These are phyloP conservation scores for Lates japonicus DNA, from an alignment of 2,797 vertebrate genomes.

Conservation along the genomic window DNA sequence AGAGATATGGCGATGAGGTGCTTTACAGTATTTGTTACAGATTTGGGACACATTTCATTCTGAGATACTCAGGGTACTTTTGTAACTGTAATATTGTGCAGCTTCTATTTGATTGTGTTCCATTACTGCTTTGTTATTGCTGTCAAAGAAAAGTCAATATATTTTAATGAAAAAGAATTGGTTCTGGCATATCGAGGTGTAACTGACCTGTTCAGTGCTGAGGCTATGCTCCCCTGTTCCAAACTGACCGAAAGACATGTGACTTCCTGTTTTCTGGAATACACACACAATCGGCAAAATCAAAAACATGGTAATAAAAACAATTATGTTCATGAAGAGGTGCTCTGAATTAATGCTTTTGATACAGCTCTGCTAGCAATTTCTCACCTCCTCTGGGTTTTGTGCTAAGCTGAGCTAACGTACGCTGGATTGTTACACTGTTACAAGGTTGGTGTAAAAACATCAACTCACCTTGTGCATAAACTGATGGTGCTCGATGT, in stretches of 20 bases:
- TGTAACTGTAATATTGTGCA: too few species aligned
- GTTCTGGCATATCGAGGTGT: background rate
- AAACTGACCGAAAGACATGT: background rate
- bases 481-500: background rate
- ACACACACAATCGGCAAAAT: background rate
- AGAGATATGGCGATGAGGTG: too few species aligned
- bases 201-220: background rate
- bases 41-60: too few species aligned
- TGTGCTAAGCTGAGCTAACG: background rate
- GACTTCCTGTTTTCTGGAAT: conserved; percentile 5
- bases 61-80: too few species aligned
- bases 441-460: background rate
- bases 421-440: background rate
- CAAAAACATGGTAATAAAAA: background rate
- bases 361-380: background rate
- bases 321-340: background rate
- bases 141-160: too few species aligned
- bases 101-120: too few species aligned
- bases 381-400: background rate
- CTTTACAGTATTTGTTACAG: too few species aligned
- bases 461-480: conserved; percentile 5
- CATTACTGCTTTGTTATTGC: too few species aligned
- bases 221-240: background rate
- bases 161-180: background rate
- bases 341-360: background rate